Percentiles rank a stretch among this genome's conserved stretches.
Evolutionary conservation across 1,140 invertebrate species (phyloP).

Genomic region (Odontomachus brunneus): DNA sequence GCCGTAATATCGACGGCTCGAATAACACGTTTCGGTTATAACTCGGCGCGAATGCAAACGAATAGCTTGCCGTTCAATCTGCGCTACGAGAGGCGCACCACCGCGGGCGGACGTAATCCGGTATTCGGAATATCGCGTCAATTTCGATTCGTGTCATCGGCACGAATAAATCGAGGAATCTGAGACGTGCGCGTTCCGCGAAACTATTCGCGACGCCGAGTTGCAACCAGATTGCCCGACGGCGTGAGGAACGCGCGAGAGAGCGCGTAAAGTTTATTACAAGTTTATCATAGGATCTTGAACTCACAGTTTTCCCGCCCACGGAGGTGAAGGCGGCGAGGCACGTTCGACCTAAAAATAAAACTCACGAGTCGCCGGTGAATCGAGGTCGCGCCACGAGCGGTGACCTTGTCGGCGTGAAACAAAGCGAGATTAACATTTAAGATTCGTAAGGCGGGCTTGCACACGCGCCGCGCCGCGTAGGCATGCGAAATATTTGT

Average conservation of each 20-base stretch:
- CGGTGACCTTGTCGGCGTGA: conserved; percentile 47
- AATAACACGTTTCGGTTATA: conserved; percentile 40
- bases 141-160: conserved; percentile 42
- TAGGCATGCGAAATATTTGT: conserved; percentile 29
- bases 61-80: not conserved
- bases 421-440: conserved; percentile 70
- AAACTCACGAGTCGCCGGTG: conserved; percentile 55
- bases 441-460: too few species aligned
- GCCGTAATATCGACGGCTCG: not conserved
- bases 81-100: too few species aligned
- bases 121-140: conserved; percentile 17
- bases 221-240: conserved; percentile 33
- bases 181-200: conserved; percentile 3
- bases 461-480: conserved; percentile 5
- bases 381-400: conserved; percentile 48
- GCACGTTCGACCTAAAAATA: conserved; percentile 63
- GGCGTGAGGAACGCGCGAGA: conserved; percentile 38
- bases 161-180: conserved; percentile 7
- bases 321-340: conserved; percentile 44
- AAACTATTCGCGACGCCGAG: conserved; percentile 16
- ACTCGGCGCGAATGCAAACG: not conserved
- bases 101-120: not conserved
- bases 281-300: conserved; percentile 60
- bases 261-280: conserved; percentile 59
- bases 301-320: conserved; percentile 39